Conservation (phyloP, 1,140 invertebrate species). For the Cotesia glomerata region DNA sequence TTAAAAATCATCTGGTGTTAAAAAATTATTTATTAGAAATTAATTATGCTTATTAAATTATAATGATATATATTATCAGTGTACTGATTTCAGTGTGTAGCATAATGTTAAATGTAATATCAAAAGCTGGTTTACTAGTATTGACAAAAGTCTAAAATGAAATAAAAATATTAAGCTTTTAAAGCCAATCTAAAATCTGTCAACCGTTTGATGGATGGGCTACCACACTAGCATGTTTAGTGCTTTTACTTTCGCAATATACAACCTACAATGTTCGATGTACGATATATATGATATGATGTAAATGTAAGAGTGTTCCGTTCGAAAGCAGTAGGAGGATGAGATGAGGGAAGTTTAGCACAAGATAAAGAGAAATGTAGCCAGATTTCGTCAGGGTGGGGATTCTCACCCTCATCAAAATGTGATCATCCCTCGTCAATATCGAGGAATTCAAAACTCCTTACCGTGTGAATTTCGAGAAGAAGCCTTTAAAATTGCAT, state of each 20-base stretch:
- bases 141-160: constrained; percentile 41
- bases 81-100: too few relatives aligned
- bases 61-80: too few relatives aligned
- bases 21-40: too few relatives aligned
- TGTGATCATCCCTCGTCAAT: constrained; percentile 47
- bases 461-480: constrained; percentile 39
- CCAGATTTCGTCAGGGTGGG: not conserved
- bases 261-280: not conserved
- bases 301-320: not conserved
- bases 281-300: not conserved
- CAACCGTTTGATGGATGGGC: constrained; percentile 61
- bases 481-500: constrained; percentile 48
- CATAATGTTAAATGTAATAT: too few relatives aligned
- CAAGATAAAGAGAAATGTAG: constrained; percentile 13
- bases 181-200: constrained; percentile 62
- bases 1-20: too few relatives aligned
- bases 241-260: constrained; percentile 49
- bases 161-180: constrained; percentile 29
- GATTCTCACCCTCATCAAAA: constrained; percentile 55
- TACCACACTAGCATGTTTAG: constrained; percentile 55
- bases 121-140: constrained; percentile 4
- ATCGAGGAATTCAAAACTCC: constrained; percentile 57
- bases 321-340: not conserved
- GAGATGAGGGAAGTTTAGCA: not conserved
- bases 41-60: too few relatives aligned